A percentile compares a stretch with the other conserved stretches of the same genome.
These are phyloP conservation scores for Scytalopus superciliaris DNA, from an alignment of 2,113 vertebrate genomes.

Conservation along the genomic window DNA sequence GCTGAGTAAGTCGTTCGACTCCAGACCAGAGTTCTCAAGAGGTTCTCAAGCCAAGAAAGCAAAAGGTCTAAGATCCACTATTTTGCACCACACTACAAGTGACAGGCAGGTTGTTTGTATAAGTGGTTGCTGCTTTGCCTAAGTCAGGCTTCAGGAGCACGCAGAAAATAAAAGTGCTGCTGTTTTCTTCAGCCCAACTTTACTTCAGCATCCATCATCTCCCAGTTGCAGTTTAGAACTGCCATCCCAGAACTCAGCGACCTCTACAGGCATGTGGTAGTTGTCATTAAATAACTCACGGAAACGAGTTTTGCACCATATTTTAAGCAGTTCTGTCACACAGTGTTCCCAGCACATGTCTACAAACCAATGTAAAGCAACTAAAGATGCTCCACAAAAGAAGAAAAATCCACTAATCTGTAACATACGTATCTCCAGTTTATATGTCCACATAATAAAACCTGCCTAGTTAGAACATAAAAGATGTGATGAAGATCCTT, in stretches of 20 bases:
- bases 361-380: not conserved
- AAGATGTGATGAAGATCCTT: not conserved
- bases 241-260: not conserved
- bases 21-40: not conserved
- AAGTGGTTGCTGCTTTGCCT: not conserved
- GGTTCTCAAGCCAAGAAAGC: not conserved
- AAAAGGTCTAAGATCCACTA: not conserved
- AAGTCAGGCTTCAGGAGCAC: not conserved
- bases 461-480: not conserved
- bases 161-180: fast-evolving
- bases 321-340: not conserved
- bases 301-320: not conserved
- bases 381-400: not conserved
- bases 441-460: not conserved
- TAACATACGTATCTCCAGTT: not conserved
- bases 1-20: not conserved
- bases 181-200: not conserved
- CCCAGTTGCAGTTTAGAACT: not conserved
- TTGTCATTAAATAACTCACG: not conserved
- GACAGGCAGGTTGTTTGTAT: not conserved
- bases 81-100: not conserved
- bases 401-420: not conserved
- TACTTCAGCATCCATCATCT: not conserved
- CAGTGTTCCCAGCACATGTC: not conserved
- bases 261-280: not conserved